Evolutionary conservation across 2,888 invertebrate genomes (phyloP).

Genomic region (Xylocampa areola): DNA sequence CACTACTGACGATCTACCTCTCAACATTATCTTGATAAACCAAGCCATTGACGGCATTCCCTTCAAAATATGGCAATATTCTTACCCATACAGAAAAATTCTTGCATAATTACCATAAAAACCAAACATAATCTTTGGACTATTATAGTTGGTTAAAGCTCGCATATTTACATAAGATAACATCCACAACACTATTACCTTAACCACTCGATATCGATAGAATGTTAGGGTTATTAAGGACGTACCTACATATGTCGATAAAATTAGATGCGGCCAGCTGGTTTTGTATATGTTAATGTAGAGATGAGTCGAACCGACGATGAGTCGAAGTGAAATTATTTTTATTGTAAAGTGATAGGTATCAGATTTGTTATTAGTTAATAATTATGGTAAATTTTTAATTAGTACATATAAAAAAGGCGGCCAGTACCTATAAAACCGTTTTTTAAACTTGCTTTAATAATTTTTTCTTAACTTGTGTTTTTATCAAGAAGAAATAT

Average conservation of each 20-base stretch:
- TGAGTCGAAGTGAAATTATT: too few species aligned
- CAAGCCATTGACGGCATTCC: not conserved
- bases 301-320: too few species aligned
- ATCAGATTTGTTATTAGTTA: too few species aligned
- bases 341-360: too few species aligned
- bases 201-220: slow-evolving; percentile 43
- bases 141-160: slow-evolving; percentile 20
- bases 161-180: slow-evolving; percentile 41
- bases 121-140: slow-evolving; percentile 22
- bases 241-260: slow-evolving; percentile 45
- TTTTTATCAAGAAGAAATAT: too few species aligned
- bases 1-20: too few species aligned
- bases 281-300: slow-evolving; percentile 42
- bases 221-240: slow-evolving; percentile 51
- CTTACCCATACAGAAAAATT: slow-evolving; percentile 14
- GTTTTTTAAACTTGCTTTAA: too few species aligned
- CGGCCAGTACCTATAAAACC: too few species aligned
- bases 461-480: too few species aligned
- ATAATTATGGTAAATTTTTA: too few species aligned
- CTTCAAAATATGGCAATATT: not conserved
- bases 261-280: slow-evolving; percentile 36
- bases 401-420: too few species aligned
- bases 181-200: slow-evolving; percentile 35
- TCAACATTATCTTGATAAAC: too few species aligned
- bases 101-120: slow-evolving; percentile 21